Evolutionary conservation across 1,140 invertebrate genomes (phyloP).

Genomic region (Magallana gigas): DNA sequence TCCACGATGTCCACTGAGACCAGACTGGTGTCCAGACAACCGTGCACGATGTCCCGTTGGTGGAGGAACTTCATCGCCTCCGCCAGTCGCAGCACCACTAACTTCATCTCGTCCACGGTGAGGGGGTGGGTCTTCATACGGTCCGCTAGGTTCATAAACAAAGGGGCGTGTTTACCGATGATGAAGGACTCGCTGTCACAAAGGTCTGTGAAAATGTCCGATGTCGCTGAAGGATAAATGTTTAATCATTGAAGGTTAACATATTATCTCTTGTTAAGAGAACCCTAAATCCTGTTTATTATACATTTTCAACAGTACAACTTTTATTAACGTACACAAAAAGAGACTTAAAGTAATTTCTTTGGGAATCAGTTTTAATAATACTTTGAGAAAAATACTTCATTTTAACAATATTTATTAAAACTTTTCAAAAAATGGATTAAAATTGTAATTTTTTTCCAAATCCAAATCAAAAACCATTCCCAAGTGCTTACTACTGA

Average conservation of each 20-base stretch:
- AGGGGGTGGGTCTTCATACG: conserved; percentile 14
- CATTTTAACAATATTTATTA: too few species aligned
- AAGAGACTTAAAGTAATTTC: too few species aligned
- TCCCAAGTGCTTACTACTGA: too few species aligned
- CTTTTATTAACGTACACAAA: too few species aligned
- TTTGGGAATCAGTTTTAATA: too few species aligned
- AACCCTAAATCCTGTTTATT: not conserved
- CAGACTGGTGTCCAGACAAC: not conserved
- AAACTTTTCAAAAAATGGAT: too few species aligned
- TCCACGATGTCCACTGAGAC: not conserved
- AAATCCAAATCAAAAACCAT: too few species aligned
- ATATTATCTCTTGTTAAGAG: not conserved
- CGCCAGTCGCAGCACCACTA: not conserved
- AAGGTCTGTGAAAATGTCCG: not conserved
- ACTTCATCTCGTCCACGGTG: conserved; percentile 8
- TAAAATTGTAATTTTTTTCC: too few species aligned
- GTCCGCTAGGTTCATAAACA: conserved; percentile 11
- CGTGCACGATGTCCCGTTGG: conserved; percentile 16
- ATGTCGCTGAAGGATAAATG: not conserved
- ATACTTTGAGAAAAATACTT: too few species aligned
- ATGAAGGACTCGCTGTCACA: not conserved
- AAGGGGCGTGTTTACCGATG: not conserved
- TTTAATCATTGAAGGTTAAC: not conserved
- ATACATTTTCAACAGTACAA: not conserved
- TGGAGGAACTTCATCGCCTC: conserved; percentile 29